Evolutionary conservation across 2,888 invertebrate species (phyloP), one percentile per base, ranked within the genome.

Genomic region (Anodontia alba): DNA sequence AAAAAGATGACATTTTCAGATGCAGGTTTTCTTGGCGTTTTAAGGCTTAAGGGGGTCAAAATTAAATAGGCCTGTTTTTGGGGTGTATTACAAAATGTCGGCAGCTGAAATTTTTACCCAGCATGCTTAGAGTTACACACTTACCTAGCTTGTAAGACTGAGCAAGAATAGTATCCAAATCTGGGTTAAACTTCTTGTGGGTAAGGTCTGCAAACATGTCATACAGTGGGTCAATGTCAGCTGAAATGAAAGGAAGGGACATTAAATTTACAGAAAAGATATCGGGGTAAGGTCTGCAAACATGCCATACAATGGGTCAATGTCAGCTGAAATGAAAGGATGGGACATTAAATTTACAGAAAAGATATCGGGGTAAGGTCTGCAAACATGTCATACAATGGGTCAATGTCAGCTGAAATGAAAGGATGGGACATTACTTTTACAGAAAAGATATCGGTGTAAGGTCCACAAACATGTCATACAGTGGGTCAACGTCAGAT

Each of bases 201-300:
- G 62, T 62, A 10, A 62, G 33, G 8, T 62, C 62, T 5, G 62
- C 62, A 62, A 8, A 62, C 62, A 62, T 62, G 29, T 62, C 62
- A 62, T 33, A 62, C 5, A 33, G 33, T 3, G 31, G 31, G 29
- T 23, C 31, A n/a, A 62, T 20, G 5, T 31, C 33, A 12, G 23
- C 62, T 62, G 62, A 62, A 62, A 62, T 7, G 8, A 62, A 29
- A 38, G 38, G 12, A 38, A 38, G n/a, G 17, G 17, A 43, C 17
- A 43, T 17, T n/a, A n/a, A n/a, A n/a, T n/a, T n/a, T n/a, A n/a
- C n/a, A n/a, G n/a, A n/a, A n/a, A n/a, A n/a, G n/a, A n/a, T n/a
- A n/a, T n/a, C n/a, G n/a, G 62, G 17, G 62, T 62, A 10, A 62
- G 33, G 8, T 62, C 62, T 5, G 62, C 62, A 62, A 8, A 62